phyloP scores from a whole-genome alignment of 2,113 vertebrate genomes.

The Lanius ludovicianus region DNA sequence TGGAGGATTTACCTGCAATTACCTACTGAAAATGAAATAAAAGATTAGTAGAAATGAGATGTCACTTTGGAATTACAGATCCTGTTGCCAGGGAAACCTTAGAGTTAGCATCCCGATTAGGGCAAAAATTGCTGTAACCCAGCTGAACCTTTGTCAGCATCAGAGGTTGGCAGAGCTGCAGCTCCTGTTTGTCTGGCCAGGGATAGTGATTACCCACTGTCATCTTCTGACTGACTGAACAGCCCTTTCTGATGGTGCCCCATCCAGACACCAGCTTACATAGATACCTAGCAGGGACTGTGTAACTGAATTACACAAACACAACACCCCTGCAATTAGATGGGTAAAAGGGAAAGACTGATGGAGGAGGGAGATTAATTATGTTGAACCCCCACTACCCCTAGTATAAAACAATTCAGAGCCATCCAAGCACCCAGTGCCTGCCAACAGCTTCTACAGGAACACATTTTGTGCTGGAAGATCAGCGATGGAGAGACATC shows the following conservation, averaged over 20 bases:
- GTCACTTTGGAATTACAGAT: conserved; percentile 1
- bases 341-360: not conserved
- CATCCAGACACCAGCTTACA: not conserved
- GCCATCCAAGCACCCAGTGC: not conserved
- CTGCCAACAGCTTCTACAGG: not conserved
- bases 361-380: not conserved
- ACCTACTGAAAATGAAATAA: conserved; percentile 62
- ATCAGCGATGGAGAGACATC: not conserved
- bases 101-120: conserved; percentile 21
- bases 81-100: conserved; percentile 74
- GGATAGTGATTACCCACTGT: not conserved
- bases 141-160: conserved; percentile 34
- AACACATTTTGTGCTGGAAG: not conserved
- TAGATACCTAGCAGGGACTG: not conserved
- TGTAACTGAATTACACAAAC: not conserved
- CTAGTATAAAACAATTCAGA: not conserved
- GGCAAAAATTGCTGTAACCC: conserved; percentile 12
- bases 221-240: not conserved
- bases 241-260: not conserved
- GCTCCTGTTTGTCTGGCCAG: not conserved
- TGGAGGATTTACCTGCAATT: conserved; percentile 60
- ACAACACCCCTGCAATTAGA: not conserved
- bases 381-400: not conserved
- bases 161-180: not conserved
- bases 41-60: conserved; percentile 62